Evolutionary conservation across 2,113 vertebrate species (phyloP), one percentile per base, ranked within the genome.

Genomic region (Semnornis frantzii): DNA sequence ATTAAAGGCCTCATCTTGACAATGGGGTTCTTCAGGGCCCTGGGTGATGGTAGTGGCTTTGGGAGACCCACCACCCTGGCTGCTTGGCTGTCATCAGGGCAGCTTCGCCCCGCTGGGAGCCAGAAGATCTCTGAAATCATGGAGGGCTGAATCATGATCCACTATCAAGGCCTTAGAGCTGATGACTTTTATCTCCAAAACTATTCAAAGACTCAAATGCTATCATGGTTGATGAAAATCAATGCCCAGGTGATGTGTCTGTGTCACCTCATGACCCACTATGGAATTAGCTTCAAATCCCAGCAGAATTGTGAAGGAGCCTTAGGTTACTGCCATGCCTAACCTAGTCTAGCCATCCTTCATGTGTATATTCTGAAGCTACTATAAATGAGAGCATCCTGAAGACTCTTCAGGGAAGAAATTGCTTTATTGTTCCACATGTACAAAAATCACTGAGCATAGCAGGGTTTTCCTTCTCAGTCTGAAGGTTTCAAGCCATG

Each of bases 1-100:
- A n/a, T 59, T 80, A 46, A 85, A 95, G 90, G 85, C 76, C 92
- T 69, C 11, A 83, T 74, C 84, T 65, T 57, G 85, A 85, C 85
- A 66, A 52, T 34, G 0, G 64, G 39, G 63, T 73, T 87, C 85
- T 75, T 37, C 33, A 15, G 71, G 37, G 54, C 78, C 78, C 59
- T 20, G 31, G 72, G 37, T 5, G 14, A 16, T 18, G 9, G 7
- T n/a, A 21, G 72, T 28, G 69, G 52, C 48, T 91, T 64, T 52
- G 37, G 85, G 50, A 66, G 63, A 78, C 48, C 62, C n/a, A 10
- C 48, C 2, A 6, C 50, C 50, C 23, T 8, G 34, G 60, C 57
- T 58, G 33, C 57, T 79, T 1, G 4, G 33, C 55, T 30, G 57
- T 44, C 25, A 46, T 23, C 18, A 28, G 55, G 81, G 10, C 24